Evolutionary conservation across 2,797 vertebrate genomes (phyloP).

Genomic region (Melopsittacus undulatus): DNA sequence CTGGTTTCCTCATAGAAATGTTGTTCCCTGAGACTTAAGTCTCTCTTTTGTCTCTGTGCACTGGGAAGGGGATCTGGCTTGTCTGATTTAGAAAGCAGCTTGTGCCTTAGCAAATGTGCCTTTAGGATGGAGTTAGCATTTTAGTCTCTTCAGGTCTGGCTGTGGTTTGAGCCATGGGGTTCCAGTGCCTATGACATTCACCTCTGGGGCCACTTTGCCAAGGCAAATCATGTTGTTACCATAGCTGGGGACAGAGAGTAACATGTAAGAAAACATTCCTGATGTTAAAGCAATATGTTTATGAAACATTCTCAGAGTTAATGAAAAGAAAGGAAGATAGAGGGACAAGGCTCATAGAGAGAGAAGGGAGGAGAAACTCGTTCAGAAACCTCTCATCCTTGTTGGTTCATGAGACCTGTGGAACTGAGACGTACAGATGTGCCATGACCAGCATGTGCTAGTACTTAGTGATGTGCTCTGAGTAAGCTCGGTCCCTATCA

Average conservation of each 20-base stretch:
- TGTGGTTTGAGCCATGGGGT: neutral
- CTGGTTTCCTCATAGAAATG: neutral
- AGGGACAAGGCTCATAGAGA: neutral
- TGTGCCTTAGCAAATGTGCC: neutral
- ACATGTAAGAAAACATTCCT: neutral
- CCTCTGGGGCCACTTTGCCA: neutral
- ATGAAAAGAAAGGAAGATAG: neutral
- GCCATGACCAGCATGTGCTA: neutral
- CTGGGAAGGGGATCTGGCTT: neutral
- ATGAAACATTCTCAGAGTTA: neutral
- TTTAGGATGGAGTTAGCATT: neutral
- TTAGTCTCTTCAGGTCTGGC: neutral
- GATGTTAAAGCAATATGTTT: neutral
- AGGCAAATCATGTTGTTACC: neutral
- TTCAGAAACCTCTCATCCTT: neutral
- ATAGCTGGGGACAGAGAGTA: neutral
- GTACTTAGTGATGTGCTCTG: neutral
- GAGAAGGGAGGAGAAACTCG: neutral
- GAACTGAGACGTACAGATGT: neutral
- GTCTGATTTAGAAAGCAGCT: conserved; percentile 12
- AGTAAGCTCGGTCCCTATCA: neutral
- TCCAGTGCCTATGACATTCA: neutral
- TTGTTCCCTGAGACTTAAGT: neutral
- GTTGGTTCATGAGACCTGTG: neutral
- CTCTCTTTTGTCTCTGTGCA: neutral